Evolutionary conservation across 2,113 vertebrate species (phyloP).

Genomic region (Cyprinodon variegatus): DNA sequence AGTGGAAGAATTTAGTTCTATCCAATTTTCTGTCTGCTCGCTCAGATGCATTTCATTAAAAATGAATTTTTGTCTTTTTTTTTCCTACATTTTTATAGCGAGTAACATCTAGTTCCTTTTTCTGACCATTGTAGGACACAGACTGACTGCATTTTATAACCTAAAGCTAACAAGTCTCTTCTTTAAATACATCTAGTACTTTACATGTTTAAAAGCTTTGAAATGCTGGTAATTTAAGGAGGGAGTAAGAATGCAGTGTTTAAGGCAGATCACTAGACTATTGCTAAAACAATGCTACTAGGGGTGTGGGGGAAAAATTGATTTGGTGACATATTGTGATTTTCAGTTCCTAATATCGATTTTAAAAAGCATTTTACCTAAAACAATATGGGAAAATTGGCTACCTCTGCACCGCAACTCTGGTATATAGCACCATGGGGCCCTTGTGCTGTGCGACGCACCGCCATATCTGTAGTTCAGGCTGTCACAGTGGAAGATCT

Average conservation of each 20-base stretch:
- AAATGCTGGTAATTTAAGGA: not conserved
- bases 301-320: too few relatives aligned
- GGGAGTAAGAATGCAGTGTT: not conserved
- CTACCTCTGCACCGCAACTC: too few relatives aligned
- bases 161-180: not conserved
- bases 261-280: not conserved
- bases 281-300: not conserved
- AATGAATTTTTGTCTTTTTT: conserved; percentile 15
- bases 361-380: too few relatives aligned
- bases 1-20: conserved; percentile 51
- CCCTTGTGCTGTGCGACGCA: too few relatives aligned
- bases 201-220: not conserved
- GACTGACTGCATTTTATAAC: not conserved
- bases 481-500: too few relatives aligned
- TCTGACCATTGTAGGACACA: not conserved
- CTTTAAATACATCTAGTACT: not conserved
- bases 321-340: too few relatives aligned
- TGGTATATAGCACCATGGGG: too few relatives aligned
- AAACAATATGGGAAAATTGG: too few relatives aligned
- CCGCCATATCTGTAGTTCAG: too few relatives aligned
- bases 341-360: too few relatives aligned
- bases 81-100: not conserved
- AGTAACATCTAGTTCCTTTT: not conserved
- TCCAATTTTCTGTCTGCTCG: conserved; percentile 23
- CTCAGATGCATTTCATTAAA: conserved; percentile 19